Base-by-base conservation (phyloP, 1,140 invertebrate genomes). In the Dendroctonus ponderosae region DNA sequence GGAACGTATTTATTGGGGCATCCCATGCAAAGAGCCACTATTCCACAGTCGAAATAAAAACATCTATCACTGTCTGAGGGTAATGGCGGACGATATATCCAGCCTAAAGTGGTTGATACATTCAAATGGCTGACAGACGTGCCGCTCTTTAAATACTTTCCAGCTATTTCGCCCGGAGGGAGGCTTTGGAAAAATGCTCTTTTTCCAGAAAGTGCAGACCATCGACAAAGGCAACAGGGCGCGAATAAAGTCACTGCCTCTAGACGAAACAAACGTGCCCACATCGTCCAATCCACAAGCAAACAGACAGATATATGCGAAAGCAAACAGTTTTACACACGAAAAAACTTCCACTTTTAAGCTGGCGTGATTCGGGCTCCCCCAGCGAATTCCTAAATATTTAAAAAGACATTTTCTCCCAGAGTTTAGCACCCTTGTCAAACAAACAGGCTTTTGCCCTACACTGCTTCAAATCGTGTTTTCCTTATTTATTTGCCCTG, bases 71-170 rank as follows among this genome's bases (percentile, higher is more conserved):
- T 58, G 63, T 66, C 63, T 41, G 37, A 62, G 42, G 14, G 43
- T 59, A 58, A 58, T 66, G 63, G 54, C 63, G 57, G 15, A 66
- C 57, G 57, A 66, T 66, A 66, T 60, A 66, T 60, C 58, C 56
- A 43, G 56, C 56, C 65, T 61, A 56, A 60, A 60, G 51, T 59
- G 48, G 37, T 26, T 57, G 26, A 26, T 1, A 26, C 26, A 26
- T 46, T 46, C 44, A 46, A 12, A 12, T 12, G 46, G 11, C 46
- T n/a, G 11, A 14, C 46, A 48, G 46, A 48, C 46, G 11, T 48
- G 46, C 11, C 46, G 7, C 46, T 48, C 14, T 5, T 48, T 48
- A 48, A 48, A 48, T 48, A 48, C 46, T 48, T 48, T 48, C 46
- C 26, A 26, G 26, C 26, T 3, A 26, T 26, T 26, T 26, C 3